Evolutionary conservation across 2,888 invertebrate species (phyloP).

Genomic region (Luperina testacea): DNA sequence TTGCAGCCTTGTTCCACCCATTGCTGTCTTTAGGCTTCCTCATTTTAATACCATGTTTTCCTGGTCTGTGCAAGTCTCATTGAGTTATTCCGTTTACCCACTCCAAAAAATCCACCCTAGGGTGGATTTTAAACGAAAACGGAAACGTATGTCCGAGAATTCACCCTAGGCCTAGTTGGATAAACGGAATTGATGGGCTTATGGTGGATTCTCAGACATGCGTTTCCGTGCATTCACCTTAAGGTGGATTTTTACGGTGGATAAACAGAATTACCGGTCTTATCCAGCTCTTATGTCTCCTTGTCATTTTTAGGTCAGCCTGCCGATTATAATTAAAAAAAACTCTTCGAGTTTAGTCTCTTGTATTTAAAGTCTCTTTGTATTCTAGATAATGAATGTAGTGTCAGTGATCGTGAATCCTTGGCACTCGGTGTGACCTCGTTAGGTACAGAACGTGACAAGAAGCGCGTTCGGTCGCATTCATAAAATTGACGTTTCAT

Average conservation of each 20-base stretch:
- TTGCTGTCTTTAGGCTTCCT: background rate
- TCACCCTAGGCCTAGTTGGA: too few species aligned
- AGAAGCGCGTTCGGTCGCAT: conserved; percentile 30
- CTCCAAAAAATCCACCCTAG: too few species aligned
- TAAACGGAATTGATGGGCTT: too few species aligned
- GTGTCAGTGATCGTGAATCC: conserved; percentile 47
- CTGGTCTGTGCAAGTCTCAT: too few species aligned
- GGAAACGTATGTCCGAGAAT: too few species aligned
- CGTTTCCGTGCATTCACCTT: too few species aligned
- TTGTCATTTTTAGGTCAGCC: background rate
- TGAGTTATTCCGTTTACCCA: too few species aligned
- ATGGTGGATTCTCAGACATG: too few species aligned
- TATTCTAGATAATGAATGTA: conserved; percentile 25
- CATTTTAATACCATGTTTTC: background rate
- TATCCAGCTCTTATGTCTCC: background rate
- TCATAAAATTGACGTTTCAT: conserved; percentile 28
- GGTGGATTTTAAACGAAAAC: too few species aligned
- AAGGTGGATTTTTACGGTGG: too few species aligned
- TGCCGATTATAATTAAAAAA: background rate
- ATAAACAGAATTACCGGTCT: too few species aligned
- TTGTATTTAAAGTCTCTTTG: conserved; percentile 4
- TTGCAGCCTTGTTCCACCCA: background rate
- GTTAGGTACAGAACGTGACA: conserved; percentile 54
- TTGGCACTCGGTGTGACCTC: conserved; percentile 49
- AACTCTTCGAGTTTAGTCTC: background rate